Evolutionary conservation across 2,888 invertebrate genomes (phyloP), one percentile per base, ranked within the genome.

Genomic region (Leptarthrus brevirostris): DNA sequence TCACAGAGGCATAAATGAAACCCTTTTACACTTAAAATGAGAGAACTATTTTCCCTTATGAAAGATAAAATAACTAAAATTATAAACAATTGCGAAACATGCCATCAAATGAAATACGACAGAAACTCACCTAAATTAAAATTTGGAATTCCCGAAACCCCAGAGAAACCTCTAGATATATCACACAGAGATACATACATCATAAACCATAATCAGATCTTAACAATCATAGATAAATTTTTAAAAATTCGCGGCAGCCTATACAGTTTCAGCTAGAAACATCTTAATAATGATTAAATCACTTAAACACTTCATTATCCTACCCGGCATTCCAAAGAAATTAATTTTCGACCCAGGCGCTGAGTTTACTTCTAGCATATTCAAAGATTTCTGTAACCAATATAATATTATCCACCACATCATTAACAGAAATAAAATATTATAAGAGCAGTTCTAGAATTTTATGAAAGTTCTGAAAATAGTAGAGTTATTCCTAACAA

Each of bases 41-140:
- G n/a, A 69, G 40, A 56, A 73, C 30, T 74, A 58, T 30, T 72
- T 76, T 20, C 61, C 69, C 16, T 44, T 61, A 22, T 64, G n/a
- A n/a, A 64, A 66, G 30, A 18, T 0, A 71, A 71, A 56, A 64
- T 74, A 12, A 44, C 74, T n/a, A 26, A 72, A 66, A 26, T 47
- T 2, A 54, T 74, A 6, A 74, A 76, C 6, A 76, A 74, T 58
- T 74, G 74, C 52, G 72, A 74, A n/a, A 49, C 16, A 10, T 74
- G 74, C 30, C 54, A 66, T 14, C 47, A 14, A 14, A 22, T 36
- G 8, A 74, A 76, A 56, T 66, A 70, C 22, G 75, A 75, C n/a
- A 58, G 71, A 73, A 77, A 74, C 34, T 75, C 61, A 54, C 76
- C n/a, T 74, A 74, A 64, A 74, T 0, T 53, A 10, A 44, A 52